Evolutionary conservation across 2,888 invertebrate species (phyloP), one percentile per base, ranked within the genome.

Genomic region (Cerastoderma edule): DNA sequence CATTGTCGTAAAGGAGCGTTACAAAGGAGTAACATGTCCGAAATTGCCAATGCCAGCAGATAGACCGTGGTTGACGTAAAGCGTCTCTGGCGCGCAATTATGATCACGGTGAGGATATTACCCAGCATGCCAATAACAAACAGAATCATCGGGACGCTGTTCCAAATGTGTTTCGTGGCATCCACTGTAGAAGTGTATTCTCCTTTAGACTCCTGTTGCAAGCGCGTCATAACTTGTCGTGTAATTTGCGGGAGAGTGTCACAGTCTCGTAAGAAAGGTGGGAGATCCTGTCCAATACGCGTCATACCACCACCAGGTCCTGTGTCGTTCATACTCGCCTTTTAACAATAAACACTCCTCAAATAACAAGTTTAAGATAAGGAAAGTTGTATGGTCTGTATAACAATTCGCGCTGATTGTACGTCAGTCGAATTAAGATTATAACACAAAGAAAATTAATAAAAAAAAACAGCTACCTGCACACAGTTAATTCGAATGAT

Each of bases 41-140:
- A 78, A 5, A 70, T 24, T 1, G 73, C 78, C 13, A 78, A 39
- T 2, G 64, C 39, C 24, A 74, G 22, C 16, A 74, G 39, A 44
- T 63, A 74, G 8, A 75, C n/a, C 8, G 66, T 66, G 0, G 75
- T 75, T 53, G 75, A 71, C 27, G 70, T 70, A 32, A 71, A 22
- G 8, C 57, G 68, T 22, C 46, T 60, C 57, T 67, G 71, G 54
- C 54, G 75, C 44, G 32, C 10, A 48, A 63, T 68, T 22, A 75
- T 66, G 0, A 75, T 44, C 24, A 88, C 76, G 1, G 85, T 85
- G 64, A 87, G 6, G 3, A 80, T 16, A 78, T 89, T 90, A 22
- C 89, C 89, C 19, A 87, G 33, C 2, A 83, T 86, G 6, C 89
- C 90, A 0, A 85, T 8, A 4, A 85, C 60, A 28, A 90, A 79